Evolutionary conservation across 1,140 invertebrate genomes (phyloP).

Genomic region (Lasioglossum baleicum): DNA sequence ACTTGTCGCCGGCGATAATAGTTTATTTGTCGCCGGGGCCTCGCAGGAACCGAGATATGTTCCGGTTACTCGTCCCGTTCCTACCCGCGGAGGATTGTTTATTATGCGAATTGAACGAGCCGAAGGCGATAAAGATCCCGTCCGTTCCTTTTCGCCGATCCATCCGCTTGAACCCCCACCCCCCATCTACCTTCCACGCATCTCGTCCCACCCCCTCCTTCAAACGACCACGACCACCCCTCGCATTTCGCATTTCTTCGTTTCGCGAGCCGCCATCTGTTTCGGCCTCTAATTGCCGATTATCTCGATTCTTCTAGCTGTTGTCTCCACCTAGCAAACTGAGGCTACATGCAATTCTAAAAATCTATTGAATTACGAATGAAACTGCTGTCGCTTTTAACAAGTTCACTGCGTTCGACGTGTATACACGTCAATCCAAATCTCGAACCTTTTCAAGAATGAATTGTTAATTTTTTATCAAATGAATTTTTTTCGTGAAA

Average conservation of each 20-base stretch:
- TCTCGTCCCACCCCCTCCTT: conserved; percentile 11
- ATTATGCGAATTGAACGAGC: conserved; percentile 79
- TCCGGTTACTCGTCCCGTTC: conserved; percentile 75
- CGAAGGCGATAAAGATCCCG: conserved; percentile 78
- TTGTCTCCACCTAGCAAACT: no score
- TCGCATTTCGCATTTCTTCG: conserved; percentile 1
- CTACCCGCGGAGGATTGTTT: conserved; percentile 76
- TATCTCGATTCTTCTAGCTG: neutral
- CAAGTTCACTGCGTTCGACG: no score
- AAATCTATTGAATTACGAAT: no score
- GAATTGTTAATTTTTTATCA: no score
- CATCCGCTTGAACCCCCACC: conserved; percentile 12
- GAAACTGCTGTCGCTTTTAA: no score
- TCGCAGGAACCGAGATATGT: conserved; percentile 76
- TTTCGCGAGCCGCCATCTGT: neutral
- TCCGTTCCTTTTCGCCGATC: conserved; percentile 63
- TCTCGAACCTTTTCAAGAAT: no score
- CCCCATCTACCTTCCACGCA: conserved; percentile 9
- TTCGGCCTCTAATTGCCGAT: neutral
- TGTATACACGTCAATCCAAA: no score
- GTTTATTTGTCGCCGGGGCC: conserved; percentile 78
- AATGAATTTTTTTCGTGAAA: no score
- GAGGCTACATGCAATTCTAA: no score
- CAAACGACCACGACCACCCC: neutral
- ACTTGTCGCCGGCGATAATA: conserved; percentile 80